Evolutionary conservation across 2,888 invertebrate genomes (phyloP).

Genomic region (Hydraecia micacea): DNA sequence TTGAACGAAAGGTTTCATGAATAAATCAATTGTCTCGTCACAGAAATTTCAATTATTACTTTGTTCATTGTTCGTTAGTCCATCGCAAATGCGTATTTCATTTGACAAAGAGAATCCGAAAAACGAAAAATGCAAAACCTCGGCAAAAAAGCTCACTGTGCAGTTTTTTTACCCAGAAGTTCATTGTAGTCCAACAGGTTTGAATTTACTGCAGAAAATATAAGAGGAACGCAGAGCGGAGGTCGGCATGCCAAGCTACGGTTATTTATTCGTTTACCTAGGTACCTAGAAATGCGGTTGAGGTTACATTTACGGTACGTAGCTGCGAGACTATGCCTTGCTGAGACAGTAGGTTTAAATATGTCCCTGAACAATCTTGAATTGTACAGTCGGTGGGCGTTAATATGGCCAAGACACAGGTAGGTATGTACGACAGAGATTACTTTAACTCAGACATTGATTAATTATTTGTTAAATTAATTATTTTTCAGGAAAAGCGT

Average conservation of each 20-base stretch:
- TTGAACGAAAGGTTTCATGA: slow-evolving; percentile 11
- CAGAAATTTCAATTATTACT: slow-evolving; percentile 16
- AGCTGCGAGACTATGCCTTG: slow-evolving; percentile 8
- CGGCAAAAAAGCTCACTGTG: not conserved
- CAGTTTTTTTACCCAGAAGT: slow-evolving; percentile 21
- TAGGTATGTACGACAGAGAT: not conserved
- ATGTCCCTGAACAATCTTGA: slow-evolving; percentile 1
- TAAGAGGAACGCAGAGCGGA: slow-evolving; percentile 38
- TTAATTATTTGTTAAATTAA: not conserved
- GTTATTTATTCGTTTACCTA: slow-evolving; percentile 47
- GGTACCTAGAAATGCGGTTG: slow-evolving; percentile 44
- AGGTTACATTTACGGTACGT: slow-evolving; percentile 30
- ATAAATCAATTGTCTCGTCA: slow-evolving; percentile 32
- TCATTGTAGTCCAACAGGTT: slow-evolving; percentile 49
- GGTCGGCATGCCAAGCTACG: slow-evolving; percentile 36
- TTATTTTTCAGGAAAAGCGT: too few species aligned
- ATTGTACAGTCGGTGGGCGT: not conserved
- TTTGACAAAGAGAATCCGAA: slow-evolving; percentile 33
- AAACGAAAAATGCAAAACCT: slow-evolving; percentile 28
- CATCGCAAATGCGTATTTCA: not conserved
- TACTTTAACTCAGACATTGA: too few species aligned
- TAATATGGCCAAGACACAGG: not conserved
- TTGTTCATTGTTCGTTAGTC: not conserved
- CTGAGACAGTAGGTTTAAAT: slow-evolving; percentile 10
- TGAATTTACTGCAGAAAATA: slow-evolving; percentile 53